Percentiles rank a stretch among this genome's conserved stretches.
Evolutionary conservation across 2,888 invertebrate genomes (phyloP).

Genomic region (Luffia ferchaultella): DNA sequence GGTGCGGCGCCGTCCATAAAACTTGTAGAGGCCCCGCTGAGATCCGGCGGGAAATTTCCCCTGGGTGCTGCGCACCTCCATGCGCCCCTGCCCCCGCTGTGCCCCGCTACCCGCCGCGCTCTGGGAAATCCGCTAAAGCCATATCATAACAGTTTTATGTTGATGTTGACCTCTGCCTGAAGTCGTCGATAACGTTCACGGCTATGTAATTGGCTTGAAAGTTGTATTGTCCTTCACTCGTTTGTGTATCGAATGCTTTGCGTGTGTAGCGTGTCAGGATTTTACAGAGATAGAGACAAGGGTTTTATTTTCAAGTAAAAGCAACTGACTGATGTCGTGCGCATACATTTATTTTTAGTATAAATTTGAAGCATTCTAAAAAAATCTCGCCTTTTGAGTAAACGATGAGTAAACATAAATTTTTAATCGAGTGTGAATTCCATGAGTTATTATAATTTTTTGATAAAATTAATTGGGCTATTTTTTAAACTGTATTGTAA

Average conservation of each 20-base stretch:
- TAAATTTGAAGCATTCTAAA: too few species aligned
- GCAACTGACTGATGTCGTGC: too few species aligned
- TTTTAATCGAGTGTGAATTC: too few species aligned
- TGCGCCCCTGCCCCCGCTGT: constrained; percentile 24
- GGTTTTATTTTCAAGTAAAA: too few species aligned
- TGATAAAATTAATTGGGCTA: too few species aligned
- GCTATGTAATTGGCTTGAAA: constrained; percentile 2
- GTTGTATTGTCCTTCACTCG: background rate
- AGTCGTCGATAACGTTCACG: constrained; percentile 24
- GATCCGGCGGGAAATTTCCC: constrained; percentile 62
- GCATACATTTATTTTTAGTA: too few species aligned
- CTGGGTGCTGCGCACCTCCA: constrained; percentile 33
- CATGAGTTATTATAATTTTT: too few species aligned
- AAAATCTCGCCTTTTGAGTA: too few species aligned
- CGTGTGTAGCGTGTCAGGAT: too few species aligned
- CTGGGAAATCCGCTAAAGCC: constrained; percentile 61
- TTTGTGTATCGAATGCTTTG: background rate
- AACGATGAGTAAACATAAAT: too few species aligned
- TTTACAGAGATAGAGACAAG: too few species aligned
- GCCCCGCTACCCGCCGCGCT: constrained; percentile 20
- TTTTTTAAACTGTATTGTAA: too few species aligned
- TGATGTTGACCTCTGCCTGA: constrained; percentile 52
- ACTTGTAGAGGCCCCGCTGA: constrained; percentile 60
- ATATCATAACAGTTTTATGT: constrained; percentile 66
- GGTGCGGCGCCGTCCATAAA: constrained; percentile 58